Base-by-base conservation (phyloP, 2,888 invertebrate genomes). In the Sinopyrophorus schimmeli region DNA sequence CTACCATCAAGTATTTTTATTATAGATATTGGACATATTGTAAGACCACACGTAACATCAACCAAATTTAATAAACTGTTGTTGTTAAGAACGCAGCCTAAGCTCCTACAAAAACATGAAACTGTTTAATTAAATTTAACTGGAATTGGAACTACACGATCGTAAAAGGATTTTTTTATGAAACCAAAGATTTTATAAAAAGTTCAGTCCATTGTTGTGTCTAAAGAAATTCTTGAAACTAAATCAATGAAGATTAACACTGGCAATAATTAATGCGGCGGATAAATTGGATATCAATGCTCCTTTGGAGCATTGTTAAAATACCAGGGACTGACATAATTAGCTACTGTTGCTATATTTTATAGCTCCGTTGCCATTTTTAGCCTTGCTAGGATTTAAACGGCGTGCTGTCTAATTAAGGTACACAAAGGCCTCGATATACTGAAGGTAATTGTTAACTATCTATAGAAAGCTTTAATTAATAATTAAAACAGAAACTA, bases 321-420 rank as follows among this genome's bases (percentile, higher is more conserved):
- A 68, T 66, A 62, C 65, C 66, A 58, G 52, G 60, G 59, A 57
- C 62, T 63, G 65, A 66, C 66, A 67, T 71, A 71, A 71, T 70
- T 70, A 70, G 69, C 65, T 62, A 62, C 66, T 67, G 68, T 64
- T 67, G 66, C 68, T 70, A 66, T 69, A 70, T 70, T 71, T 69
- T 70, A 69, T 68, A 64, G 67, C 60, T 65, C 62, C 64, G 63
- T 66, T 65, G 67, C 67, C 68, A 68, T 70, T 71, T 70, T 69
- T 69, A 67, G 67, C 59, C 65, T 64, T 63, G 66, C 63, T 64
- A 59, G 54, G 63, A 57, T 61, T 60, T 59, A 58, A 59, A 64
- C 57, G 55, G 60, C 66, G 57, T 57, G 54, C 59, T 59, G 64
- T 64, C 66, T 68, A 68, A 69, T 69, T 69, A 69, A 67, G 63